Conservation (phyloP, 64 coral and sea anemone species). For the Stichodactyla mertensii region DNA sequence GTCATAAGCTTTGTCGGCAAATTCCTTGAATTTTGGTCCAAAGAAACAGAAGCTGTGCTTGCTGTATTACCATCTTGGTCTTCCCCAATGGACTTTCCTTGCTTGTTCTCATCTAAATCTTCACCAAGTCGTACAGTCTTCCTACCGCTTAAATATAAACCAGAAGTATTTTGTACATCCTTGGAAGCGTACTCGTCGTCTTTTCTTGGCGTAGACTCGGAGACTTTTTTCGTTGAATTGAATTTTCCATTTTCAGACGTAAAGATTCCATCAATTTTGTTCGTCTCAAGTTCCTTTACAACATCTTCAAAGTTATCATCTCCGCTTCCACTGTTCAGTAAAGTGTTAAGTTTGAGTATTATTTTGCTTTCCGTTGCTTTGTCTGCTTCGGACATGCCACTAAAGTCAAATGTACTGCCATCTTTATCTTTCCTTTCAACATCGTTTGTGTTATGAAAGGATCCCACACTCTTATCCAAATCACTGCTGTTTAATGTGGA, state of each 20-base stretch:
- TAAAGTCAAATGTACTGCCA: background rate
- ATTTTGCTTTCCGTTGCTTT: background rate
- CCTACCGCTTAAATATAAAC: background rate
- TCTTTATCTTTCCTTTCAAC: background rate
- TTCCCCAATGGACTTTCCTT: too few relatives aligned
- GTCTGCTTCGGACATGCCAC: background rate
- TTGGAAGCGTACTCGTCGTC: background rate
- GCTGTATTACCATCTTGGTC: background rate
- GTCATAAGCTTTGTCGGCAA: background rate
- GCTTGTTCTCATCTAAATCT: background rate
- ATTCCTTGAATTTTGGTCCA: background rate
- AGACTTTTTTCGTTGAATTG: background rate
- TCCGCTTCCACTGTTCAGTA: background rate
- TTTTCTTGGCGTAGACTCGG: background rate
- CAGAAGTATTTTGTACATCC: background rate
- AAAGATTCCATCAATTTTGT: background rate
- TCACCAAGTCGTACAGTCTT: background rate
- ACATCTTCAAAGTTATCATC: conserved; percentile 5
- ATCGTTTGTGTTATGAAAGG: background rate
- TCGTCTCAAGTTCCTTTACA: background rate
- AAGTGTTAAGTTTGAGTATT: background rate
- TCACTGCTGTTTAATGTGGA: too few relatives aligned
- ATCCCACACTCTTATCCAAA: background rate
- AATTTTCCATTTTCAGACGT: background rate
- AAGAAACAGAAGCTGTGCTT: background rate